These are phyloP conservation scores for Rhabdomys pumilio DNA, from an alignment of 2,797 vertebrate species.

Conservation along the genomic window DNA sequence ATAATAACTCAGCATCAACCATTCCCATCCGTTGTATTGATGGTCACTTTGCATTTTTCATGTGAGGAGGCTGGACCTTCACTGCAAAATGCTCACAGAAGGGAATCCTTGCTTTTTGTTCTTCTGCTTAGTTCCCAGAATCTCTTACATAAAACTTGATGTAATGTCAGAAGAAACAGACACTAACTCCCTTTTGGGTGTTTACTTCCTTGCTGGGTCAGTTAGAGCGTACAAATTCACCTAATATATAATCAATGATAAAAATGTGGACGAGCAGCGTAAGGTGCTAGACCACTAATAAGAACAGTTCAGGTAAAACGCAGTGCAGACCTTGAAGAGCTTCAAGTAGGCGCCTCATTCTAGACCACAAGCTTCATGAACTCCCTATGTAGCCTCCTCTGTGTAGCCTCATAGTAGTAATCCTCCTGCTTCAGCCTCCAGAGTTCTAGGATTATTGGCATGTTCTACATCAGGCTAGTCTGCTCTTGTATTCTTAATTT, in stretches of 20 bases:
- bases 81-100: constrained; percentile 26
- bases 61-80: background rate
- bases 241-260: constrained; percentile 25
- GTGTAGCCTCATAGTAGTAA: background rate
- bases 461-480: background rate
- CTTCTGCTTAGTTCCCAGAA: constrained; percentile 3
- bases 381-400: background rate
- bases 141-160: constrained; percentile 18
- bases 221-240: constrained; percentile 35
- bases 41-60: constrained; percentile 11
- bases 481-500: background rate
- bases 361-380: background rate
- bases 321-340: background rate
- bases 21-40: constrained; percentile 40
- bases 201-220: constrained; percentile 32
- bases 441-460: background rate
- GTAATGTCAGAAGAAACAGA: constrained; percentile 35
- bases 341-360: background rate
- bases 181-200: constrained; percentile 17
- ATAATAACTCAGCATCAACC: constrained; percentile 10
- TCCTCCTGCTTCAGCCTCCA: background rate
- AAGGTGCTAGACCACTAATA: constrained; percentile 11
- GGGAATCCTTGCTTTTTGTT: constrained; percentile 44
- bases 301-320: constrained; percentile 56
- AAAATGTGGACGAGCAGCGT: background rate